Conservation (phyloP, 2,797 vertebrate species). For the Arnoldichthys spilopterus region DNA sequence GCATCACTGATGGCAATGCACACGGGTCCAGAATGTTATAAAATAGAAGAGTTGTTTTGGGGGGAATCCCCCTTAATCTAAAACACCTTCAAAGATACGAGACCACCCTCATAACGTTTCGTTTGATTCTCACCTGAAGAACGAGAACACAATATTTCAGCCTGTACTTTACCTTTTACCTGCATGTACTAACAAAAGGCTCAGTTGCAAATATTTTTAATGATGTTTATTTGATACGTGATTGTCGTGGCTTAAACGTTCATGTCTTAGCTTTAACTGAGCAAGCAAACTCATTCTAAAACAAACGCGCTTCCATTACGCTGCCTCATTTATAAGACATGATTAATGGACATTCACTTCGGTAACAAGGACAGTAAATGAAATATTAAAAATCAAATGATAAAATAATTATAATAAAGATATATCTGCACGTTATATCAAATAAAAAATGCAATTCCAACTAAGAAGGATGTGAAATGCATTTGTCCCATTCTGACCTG, state of each 20-base stretch:
- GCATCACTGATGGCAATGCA: background rate
- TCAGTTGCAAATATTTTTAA: background rate
- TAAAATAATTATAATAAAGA: conserved; percentile 6
- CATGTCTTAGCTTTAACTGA: background rate
- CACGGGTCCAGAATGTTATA: background rate
- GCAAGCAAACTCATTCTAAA: background rate
- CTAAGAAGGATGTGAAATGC: background rate
- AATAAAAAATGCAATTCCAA: conserved; percentile 11
- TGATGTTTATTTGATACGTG: background rate
- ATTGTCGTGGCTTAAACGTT: conserved; percentile 4
- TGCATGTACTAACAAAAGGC: too few relatives aligned
- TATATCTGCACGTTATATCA: background rate
- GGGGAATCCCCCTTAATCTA: background rate
- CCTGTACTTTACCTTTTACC: too few relatives aligned
- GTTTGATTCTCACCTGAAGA: background rate
- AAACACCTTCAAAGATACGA: background rate
- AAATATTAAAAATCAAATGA: background rate
- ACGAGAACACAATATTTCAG: background rate
- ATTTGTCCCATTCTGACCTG: background rate
- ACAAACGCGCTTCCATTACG: background rate
- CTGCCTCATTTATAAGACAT: background rate
- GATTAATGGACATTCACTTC: background rate
- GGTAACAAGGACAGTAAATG: background rate
- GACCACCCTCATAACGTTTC: background rate
- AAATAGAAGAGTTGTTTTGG: background rate